Evolutionary conservation across 2,888 invertebrate species (phyloP), one percentile per base, ranked within the genome.

Genomic region (Cacoxenus indagator): DNA sequence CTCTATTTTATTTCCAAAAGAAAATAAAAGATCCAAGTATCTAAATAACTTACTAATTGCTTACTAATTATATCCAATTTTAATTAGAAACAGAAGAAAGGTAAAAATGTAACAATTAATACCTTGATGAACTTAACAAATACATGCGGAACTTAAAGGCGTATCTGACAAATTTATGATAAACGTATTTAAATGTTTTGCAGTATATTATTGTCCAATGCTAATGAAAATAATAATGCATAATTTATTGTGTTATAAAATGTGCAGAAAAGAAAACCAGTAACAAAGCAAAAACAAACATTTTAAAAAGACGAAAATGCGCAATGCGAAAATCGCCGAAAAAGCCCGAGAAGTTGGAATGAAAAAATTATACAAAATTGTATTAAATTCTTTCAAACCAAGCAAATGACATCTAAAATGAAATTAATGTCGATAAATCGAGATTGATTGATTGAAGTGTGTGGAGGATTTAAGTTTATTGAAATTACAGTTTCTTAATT

Each of bases 401-500:
- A n/a, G n/a, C n/a, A n/a, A n/a, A n/a, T n/a, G n/a, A n/a, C n/a
- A n/a, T n/a, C n/a, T n/a, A n/a, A n/a, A n/a, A n/a, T n/a, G n/a
- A n/a, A n/a, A n/a, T n/a, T n/a, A n/a, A n/a, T n/a, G n/a, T n/a
- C n/a, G n/a, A n/a, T n/a, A n/a, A n/a, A n/a, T n/a, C n/a, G n/a
- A n/a, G n/a, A n/a, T n/a, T n/a, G n/a, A n/a, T n/a, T n/a, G 37
- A 37, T 37, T 37, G 37, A 37, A 37, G 37, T 14, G 73, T 72
- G n/a, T n/a, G n/a, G 74, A 79, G 81, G 78, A 86, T 87, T 87
- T 87, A 87, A 87, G 87, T 87, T 87, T 87, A 87, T 87, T 87
- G 87, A 87, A 87, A 87, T 87, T 87, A 87, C 87, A 87, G 87
- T 87, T 87, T 87, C 87, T 87, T 87, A 87, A 87, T 87, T 87